Conservation (phyloP, 1,140 invertebrate species). For the Radopholus similis region DNA sequence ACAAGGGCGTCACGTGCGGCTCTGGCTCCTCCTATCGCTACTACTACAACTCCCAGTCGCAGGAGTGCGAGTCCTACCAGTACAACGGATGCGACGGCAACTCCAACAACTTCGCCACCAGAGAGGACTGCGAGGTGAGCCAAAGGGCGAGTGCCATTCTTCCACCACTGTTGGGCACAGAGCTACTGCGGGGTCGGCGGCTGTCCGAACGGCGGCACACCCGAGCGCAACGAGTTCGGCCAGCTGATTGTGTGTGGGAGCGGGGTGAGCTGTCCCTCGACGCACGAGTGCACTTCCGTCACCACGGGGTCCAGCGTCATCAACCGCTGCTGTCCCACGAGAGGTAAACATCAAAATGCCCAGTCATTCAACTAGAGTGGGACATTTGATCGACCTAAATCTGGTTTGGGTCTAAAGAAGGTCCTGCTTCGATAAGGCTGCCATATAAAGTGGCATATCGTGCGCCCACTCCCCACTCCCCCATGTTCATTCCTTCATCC, state of each 20-base stretch:
- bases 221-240: conserved; percentile 58
- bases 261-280: conserved; percentile 46
- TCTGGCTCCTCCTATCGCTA: conserved; percentile 59
- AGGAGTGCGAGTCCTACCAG: conserved; percentile 57
- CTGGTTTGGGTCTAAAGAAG: not conserved
- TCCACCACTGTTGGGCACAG: too few relatives aligned
- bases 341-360: conserved; percentile 28
- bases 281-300: conserved; percentile 56
- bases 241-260: conserved; percentile 58
- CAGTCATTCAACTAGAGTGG: not conserved
- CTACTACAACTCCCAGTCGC: conserved; percentile 59
- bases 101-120: conserved; percentile 57
- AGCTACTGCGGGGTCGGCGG: conserved; percentile 55
- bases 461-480: not conserved
- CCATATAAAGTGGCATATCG: too few relatives aligned
- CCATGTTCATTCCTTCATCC: too few relatives aligned
- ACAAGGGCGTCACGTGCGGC: conserved; percentile 58
- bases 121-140: conserved; percentile 48
- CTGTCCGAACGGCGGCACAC: conserved; percentile 59
- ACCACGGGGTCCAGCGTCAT: conserved; percentile 51
- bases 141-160: not conserved
- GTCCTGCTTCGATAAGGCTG: not conserved
- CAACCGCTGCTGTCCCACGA: conserved; percentile 57
- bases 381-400: not conserved
- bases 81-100: conserved; percentile 54